phyloP scores from a whole-genome alignment of 2,888 invertebrate genomes.

The Stenotaenia linearis region DNA sequence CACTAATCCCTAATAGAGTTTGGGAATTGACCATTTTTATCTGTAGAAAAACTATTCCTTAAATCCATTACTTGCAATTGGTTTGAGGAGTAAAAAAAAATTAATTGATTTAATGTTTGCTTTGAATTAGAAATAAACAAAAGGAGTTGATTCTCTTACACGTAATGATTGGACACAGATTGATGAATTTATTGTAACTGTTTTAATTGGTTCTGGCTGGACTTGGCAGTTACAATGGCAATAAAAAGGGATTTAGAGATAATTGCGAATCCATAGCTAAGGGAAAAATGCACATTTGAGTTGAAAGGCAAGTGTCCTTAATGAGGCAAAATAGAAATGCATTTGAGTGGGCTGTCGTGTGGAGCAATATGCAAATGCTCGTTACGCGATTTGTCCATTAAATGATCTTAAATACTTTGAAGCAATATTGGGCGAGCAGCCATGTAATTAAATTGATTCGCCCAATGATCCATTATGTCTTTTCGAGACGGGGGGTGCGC shows the following conservation, averaged over 20 bases:
- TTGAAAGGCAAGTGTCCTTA: conserved; percentile 15
- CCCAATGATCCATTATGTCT: not conserved
- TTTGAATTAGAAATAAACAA: not conserved
- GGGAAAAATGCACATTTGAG: not conserved
- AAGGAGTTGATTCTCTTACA: not conserved
- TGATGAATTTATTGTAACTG: not conserved
- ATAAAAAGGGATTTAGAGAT: not conserved
- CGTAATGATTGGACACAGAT: not conserved
- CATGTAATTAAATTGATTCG: not conserved
- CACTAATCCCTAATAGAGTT: no score
- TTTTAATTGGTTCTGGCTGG: not conserved
- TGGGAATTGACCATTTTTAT: no score
- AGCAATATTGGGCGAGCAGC: not conserved
- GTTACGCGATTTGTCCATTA: conserved; percentile 3
- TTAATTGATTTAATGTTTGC: not conserved
- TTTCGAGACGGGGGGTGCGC: not conserved
- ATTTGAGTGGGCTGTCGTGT: not conserved
- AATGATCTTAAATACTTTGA: not conserved
- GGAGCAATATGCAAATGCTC: conserved; percentile 26
- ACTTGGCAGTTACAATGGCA: not conserved
- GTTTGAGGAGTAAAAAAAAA: not conserved
- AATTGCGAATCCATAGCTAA: not conserved
- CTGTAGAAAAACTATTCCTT: no score
- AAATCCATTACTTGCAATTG: not conserved
- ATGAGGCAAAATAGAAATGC: conserved; percentile 6